These are phyloP conservation scores for Celastrina argiolus DNA, from an alignment of 2,888 invertebrate genomes.

Conservation along the genomic window DNA sequence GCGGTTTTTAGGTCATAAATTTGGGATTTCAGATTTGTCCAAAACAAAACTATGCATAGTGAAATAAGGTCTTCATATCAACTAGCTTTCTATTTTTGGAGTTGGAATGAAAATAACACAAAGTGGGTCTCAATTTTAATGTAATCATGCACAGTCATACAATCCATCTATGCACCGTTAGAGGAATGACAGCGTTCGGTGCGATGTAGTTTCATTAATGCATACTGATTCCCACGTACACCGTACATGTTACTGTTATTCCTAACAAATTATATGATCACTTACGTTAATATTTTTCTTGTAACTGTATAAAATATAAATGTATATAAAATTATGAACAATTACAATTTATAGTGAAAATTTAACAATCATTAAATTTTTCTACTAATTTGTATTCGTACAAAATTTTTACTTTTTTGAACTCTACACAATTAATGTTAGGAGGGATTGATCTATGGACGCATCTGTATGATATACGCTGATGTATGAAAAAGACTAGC, in stretches of 20 bases:
- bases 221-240: slow-evolving; percentile 31
- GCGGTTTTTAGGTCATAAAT: background rate
- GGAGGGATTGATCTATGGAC: too few species aligned
- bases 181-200: slow-evolving; percentile 50
- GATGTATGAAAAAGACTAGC: background rate
- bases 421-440: too few species aligned
- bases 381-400: too few species aligned
- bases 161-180: slow-evolving; percentile 65
- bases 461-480: too few species aligned
- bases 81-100: background rate
- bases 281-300: background rate
- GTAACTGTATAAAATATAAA: background rate
- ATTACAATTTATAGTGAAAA: too few species aligned
- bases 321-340: background rate
- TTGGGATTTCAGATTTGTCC: background rate
- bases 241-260: slow-evolving; percentile 31
- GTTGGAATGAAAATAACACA: slow-evolving; percentile 41
- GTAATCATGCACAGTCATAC: slow-evolving; percentile 68
- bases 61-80: background rate
- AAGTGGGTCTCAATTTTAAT: slow-evolving; percentile 60
- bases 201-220: slow-evolving; percentile 30
- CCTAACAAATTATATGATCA: slow-evolving; percentile 21
- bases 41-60: background rate
- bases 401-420: too few species aligned
- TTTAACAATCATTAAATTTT: too few species aligned